Conservation (phyloP, 2,888 invertebrate species). For the Dione vanillae region DNA sequence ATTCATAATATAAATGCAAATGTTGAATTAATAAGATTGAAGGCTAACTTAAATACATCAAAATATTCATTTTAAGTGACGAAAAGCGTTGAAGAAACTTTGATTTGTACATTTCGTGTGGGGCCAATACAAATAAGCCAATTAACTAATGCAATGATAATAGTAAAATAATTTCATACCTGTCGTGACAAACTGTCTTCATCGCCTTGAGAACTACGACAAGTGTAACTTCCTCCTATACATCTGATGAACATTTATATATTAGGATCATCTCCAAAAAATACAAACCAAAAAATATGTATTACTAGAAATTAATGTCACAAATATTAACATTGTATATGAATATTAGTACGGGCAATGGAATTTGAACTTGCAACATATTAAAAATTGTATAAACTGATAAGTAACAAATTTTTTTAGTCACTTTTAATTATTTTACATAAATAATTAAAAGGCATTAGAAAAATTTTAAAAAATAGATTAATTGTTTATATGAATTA, state of each 20-base stretch:
- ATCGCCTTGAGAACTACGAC: slow-evolving; percentile 81
- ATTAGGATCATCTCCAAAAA: neutral
- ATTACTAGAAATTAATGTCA: too few species aligned
- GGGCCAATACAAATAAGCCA: slow-evolving; percentile 35
- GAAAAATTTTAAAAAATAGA: too few species aligned
- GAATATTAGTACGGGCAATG: too few species aligned
- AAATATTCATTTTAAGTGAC: neutral
- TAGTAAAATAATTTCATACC: slow-evolving; percentile 57
- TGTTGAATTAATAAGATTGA: neutral
- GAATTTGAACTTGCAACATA: too few species aligned
- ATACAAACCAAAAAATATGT: too few species aligned
- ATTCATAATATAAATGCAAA: neutral
- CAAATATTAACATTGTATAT: too few species aligned
- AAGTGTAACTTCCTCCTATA: slow-evolving; percentile 85
- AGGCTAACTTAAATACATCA: neutral
- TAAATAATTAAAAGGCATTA: too few species aligned
- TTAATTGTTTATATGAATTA: too few species aligned
- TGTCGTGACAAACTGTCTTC: slow-evolving; percentile 85
- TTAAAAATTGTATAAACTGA: too few species aligned
- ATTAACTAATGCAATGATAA: slow-evolving; percentile 33
- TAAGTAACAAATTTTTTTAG: too few species aligned
- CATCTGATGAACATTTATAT: slow-evolving; percentile 68
- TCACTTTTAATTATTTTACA: too few species aligned
- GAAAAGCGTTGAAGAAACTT: neutral
- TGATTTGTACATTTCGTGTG: neutral